Evolutionary conservation across 2,888 invertebrate species (phyloP).

Genomic region (Callyntrura sp.): DNA sequence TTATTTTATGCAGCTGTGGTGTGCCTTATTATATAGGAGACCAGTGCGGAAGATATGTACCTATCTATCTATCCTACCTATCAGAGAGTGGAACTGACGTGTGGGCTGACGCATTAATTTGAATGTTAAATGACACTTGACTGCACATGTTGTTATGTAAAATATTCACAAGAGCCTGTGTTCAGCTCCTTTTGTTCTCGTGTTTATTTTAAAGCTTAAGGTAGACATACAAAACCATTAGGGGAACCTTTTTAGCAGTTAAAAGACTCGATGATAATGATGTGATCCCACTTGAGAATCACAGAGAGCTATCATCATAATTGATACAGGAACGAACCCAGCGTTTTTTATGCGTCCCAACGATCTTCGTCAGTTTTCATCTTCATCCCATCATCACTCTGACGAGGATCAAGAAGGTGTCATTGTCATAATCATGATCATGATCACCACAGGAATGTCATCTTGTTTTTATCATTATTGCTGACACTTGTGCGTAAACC

Average conservation of each 20-base stretch:
- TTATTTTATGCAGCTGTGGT: slow-evolving; percentile 19
- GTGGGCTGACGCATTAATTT: slow-evolving; percentile 70
- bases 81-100: slow-evolving; percentile 35
- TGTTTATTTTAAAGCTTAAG: slow-evolving; percentile 27
- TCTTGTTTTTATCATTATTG: slow-evolving; percentile 48
- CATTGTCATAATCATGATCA: slow-evolving; percentile 58
- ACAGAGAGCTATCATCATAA: slow-evolving; percentile 33
- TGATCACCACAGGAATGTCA: slow-evolving; percentile 47
- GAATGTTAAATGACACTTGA: slow-evolving; percentile 69
- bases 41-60: not conserved
- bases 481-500: not conserved
- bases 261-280: slow-evolving; percentile 10
- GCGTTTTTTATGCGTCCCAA: not conserved
- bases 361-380: not conserved
- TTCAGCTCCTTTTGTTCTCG: slow-evolving; percentile 34
- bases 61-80: not conserved
- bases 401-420: slow-evolving; percentile 59
- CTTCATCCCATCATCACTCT: not conserved
- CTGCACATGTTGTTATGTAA: slow-evolving; percentile 53
- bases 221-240: not conserved
- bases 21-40: not conserved
- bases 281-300: slow-evolving; percentile 40
- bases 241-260: not conserved
- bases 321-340: not conserved
- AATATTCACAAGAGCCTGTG: slow-evolving; percentile 27